Conservation (phyloP, 2,113 vertebrate species). For the Argyrosomus japonicus region DNA sequence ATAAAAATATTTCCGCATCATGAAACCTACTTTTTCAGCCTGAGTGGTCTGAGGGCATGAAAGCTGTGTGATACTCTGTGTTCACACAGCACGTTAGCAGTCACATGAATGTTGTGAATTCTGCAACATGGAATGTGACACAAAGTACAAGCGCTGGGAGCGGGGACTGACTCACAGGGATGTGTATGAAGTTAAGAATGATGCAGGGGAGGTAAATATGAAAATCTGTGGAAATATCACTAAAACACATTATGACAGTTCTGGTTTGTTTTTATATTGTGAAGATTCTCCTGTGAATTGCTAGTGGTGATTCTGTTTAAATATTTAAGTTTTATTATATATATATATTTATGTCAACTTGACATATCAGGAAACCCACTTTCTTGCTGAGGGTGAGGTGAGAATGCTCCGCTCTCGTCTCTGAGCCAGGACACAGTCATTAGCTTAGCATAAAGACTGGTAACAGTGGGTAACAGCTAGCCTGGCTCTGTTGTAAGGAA, state of each 20-base stretch:
- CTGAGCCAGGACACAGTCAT: no score
- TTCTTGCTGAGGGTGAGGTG: no score
- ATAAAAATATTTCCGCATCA: conserved; percentile 27
- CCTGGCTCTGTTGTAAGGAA: no score
- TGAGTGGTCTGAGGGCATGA: conserved; percentile 28
- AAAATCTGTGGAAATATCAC: background rate
- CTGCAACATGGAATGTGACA: conserved; percentile 59
- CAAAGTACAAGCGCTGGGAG: conserved; percentile 43
- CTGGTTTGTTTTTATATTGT: conserved; percentile 10
- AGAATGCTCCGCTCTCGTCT: no score
- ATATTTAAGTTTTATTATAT: background rate
- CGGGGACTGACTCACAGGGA: conserved; percentile 43
- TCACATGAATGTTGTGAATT: conserved; percentile 43
- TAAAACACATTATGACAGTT: background rate
- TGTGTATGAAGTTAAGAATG: background rate
- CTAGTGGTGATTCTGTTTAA: background rate
- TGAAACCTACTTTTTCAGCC: conserved; percentile 43
- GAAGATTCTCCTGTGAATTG: background rate
- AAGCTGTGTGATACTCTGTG: conserved; percentile 12
- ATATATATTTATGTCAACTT: background rate
- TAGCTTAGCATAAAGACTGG: no score
- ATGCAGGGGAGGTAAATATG: background rate
- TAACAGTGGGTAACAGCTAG: no score
- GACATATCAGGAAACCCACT: no score
- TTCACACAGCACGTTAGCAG: conserved; percentile 29